Percentiles rank a stretch among this genome's conserved stretches.
Conservation (phyloP, 1,140 invertebrate species). For the Centruroides sculpturatus region DNA sequence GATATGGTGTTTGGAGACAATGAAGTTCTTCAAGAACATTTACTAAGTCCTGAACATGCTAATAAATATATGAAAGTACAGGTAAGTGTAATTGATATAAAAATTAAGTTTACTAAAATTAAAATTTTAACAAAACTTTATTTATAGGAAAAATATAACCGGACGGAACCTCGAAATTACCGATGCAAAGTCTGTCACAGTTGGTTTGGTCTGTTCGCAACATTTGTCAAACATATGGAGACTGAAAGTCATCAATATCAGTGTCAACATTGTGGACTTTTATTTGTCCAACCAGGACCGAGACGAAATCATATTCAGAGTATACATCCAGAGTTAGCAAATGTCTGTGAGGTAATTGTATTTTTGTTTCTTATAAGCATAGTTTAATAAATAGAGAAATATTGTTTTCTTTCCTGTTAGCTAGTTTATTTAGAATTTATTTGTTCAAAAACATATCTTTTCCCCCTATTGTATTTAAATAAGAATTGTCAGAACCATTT, state of each 20-base stretch:
- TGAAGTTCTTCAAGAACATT: slow-evolving; percentile 20
- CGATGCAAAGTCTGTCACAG: slow-evolving; percentile 24
- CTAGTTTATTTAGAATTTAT: no score
- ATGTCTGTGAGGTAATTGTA: slow-evolving; percentile 16
- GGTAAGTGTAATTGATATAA: slow-evolving; percentile 1
- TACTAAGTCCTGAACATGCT: slow-evolving; percentile 20
- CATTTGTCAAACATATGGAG: slow-evolving; percentile 23
- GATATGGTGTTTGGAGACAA: slow-evolving; percentile 20
- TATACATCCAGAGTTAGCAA: slow-evolving; percentile 20
- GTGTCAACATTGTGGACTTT: slow-evolving; percentile 20
- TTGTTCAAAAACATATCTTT: no score
- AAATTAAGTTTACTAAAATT: no score
- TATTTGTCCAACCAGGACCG: slow-evolving; percentile 22
- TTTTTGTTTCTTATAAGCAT: no score
- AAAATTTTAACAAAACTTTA: neutral
- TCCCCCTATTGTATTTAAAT: no score
- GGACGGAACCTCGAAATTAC: slow-evolving; percentile 23
- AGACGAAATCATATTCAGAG: slow-evolving; percentile 22
- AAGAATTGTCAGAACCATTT: no score
- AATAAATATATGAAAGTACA: slow-evolving; percentile 21
- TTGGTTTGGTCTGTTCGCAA: slow-evolving; percentile 23
- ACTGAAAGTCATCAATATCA: slow-evolving; percentile 22
- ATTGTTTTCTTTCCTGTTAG: no score
- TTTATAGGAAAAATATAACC: slow-evolving; percentile 20
- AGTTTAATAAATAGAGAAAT: no score